Base-by-base conservation (phyloP, 2,113 vertebrate species). In the Odobenus rosmarus region DNA sequence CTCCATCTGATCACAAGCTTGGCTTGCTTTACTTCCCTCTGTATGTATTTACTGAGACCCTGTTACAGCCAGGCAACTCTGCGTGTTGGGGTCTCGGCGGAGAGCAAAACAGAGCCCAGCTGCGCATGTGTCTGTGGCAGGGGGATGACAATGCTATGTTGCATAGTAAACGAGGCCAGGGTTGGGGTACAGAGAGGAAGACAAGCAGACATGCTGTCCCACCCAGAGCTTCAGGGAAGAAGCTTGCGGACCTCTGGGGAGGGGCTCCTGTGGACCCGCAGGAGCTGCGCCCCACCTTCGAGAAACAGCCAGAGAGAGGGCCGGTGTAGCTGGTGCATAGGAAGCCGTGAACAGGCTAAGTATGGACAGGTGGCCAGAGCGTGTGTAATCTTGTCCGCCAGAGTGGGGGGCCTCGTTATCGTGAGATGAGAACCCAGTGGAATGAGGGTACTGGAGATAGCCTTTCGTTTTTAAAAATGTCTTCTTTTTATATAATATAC, bases 151-250 rank as follows among this genome's bases (percentile, higher is more conserved):
- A 67, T 1, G 33, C 84, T 42, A 2, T 2, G 42, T 42, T 7
- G 0, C 81, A n/a, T 15, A 59, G 59, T 3, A 33, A 23, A 36
- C 2, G 39, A 79, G 39, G 81, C 57, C 0, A 18, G 71, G 2
- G 1, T 16, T 15, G 10, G 36, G 42, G 46, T 1, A 16, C 19
- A 42, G 53, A 36, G 64, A 64, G 12, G 59, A 53, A 72, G 36
- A 4, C 16, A 1, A 16, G 0, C 15, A 15, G 39, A 16, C 1
- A 28, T n/a, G 61, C 23, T 23, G 13, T 42, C 39, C 57, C 0
- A 39, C 36, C 12, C 2, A 18, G n/a, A 79, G 15, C 23, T 24
- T 3, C 8, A 23, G 51, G 23, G 24, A 33, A 23, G 39, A 36
- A 7, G 59, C 71, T 46, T 46, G 46, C 46, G 6, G 62, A 26